phyloP scores from a whole-genome alignment of 2,888 invertebrate genomes.

The Tinea trinotella region DNA sequence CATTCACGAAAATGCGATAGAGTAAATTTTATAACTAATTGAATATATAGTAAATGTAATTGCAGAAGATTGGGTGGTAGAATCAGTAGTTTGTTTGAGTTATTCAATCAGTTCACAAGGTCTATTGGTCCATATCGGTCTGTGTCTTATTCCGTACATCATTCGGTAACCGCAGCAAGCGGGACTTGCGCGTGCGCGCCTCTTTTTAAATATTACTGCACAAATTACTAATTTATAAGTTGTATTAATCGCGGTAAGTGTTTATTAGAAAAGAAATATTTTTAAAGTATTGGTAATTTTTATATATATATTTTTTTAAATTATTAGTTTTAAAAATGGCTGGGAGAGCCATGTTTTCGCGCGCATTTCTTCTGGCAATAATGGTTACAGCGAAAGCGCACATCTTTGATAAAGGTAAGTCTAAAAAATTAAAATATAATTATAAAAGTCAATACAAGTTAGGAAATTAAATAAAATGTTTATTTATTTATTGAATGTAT shows the following conservation, averaged over 20 bases:
- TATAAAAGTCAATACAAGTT: no score
- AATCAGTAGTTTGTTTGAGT: no score
- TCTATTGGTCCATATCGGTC: no score
- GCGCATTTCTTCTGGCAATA: slow-evolving; percentile 39
- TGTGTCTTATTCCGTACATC: neutral
- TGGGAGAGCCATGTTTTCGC: slow-evolving; percentile 38
- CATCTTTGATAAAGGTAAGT: slow-evolving; percentile 66
- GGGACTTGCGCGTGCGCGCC: neutral
- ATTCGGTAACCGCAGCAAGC: neutral
- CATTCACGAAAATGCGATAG: no score
- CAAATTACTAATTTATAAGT: neutral
- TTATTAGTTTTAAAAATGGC: slow-evolving; percentile 25
- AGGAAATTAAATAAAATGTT: no score
- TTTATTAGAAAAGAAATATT: neutral
- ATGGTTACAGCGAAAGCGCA: slow-evolving; percentile 44
- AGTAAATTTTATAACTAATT: no score
- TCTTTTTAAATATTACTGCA: neutral
- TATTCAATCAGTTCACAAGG: no score
- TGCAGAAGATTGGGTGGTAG: no score
- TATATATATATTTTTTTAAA: neutral
- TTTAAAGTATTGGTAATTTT: neutral
- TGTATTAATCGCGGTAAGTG: neutral
- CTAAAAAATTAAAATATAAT: no score
- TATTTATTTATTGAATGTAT: no score
- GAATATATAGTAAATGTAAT: no score